Evolutionary conservation across 1,140 invertebrate genomes (phyloP).

Genomic region (Delia radicum): DNA sequence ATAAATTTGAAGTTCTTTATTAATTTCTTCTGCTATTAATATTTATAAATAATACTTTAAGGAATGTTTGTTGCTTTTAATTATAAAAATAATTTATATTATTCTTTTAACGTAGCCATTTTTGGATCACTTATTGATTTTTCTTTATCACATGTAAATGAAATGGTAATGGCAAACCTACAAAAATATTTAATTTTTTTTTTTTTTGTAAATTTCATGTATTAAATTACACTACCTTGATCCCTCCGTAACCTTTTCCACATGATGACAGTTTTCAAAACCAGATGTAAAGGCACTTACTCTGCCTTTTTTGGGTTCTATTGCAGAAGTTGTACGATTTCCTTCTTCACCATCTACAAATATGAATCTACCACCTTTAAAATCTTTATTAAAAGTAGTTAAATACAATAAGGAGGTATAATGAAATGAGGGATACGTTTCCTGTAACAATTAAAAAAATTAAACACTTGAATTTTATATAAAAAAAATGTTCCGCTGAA

Average conservation of each 20-base stretch:
- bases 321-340: slow-evolving; percentile 62
- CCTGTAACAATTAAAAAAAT: slow-evolving; percentile 69
- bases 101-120: neutral
- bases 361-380: slow-evolving; percentile 78
- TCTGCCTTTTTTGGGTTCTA: slow-evolving; percentile 77
- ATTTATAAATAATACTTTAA: neutral
- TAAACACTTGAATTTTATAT: slow-evolving; percentile 31
- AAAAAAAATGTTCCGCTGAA: neutral
- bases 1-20: too few species aligned
- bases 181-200: too few species aligned
- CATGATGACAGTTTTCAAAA: slow-evolving; percentile 78
- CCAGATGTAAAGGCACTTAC: slow-evolving; percentile 85
- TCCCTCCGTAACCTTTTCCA: slow-evolving; percentile 77
- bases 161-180: slow-evolving; percentile 78
- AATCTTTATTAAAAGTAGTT: slow-evolving; percentile 72
- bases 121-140: slow-evolving; percentile 50
- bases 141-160: slow-evolving; percentile 78
- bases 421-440: slow-evolving; percentile 81
- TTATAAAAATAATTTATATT: slow-evolving; percentile 1
- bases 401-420: slow-evolving; percentile 83
- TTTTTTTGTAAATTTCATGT: too few species aligned
- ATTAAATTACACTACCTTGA: slow-evolving; percentile 39
- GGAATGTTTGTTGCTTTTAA: neutral
- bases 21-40: too few species aligned
- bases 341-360: slow-evolving; percentile 66